Evolutionary conservation across 1,140 invertebrate genomes (phyloP).

Genomic region (Cotesia typhae): DNA sequence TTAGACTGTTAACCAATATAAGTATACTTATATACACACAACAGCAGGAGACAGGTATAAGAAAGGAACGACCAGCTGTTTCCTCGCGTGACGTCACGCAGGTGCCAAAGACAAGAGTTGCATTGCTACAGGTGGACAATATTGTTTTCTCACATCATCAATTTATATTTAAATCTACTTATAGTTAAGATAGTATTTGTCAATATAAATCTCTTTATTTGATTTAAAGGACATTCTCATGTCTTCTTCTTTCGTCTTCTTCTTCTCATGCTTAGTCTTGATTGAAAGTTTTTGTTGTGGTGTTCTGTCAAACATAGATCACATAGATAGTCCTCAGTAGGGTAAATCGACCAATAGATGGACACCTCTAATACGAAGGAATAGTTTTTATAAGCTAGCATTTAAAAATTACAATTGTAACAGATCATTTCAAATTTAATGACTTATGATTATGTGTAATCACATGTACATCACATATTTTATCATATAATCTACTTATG

Average conservation of each 20-base stretch:
- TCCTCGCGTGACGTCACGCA: slow-evolving; percentile 36
- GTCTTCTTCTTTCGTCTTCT: neutral
- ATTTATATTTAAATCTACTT: neutral
- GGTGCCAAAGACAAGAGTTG: slow-evolving; percentile 22
- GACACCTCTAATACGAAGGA: no score
- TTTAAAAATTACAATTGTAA: no score
- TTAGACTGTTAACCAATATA: neutral
- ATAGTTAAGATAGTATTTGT: neutral
- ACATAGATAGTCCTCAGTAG: no score
- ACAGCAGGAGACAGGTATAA: slow-evolving; percentile 4
- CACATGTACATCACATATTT: no score
- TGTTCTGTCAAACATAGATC: no score
- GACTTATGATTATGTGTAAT: no score
- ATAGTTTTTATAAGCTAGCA: no score
- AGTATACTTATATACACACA: neutral
- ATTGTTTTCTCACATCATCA: neutral
- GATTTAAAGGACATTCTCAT: neutral
- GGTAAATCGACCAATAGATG: no score
- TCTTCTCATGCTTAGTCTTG: neutral
- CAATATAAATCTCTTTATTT: neutral
- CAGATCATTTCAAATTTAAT: no score
- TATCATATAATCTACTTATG: no score
- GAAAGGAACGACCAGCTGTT: slow-evolving; percentile 36
- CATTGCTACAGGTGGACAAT: slow-evolving; percentile 30
- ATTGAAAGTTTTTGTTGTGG: neutral